Evolutionary conservation across 2,797 vertebrate species (phyloP), one percentile per base, ranked within the genome.

Genomic region (Xerus rutilus): DNA sequence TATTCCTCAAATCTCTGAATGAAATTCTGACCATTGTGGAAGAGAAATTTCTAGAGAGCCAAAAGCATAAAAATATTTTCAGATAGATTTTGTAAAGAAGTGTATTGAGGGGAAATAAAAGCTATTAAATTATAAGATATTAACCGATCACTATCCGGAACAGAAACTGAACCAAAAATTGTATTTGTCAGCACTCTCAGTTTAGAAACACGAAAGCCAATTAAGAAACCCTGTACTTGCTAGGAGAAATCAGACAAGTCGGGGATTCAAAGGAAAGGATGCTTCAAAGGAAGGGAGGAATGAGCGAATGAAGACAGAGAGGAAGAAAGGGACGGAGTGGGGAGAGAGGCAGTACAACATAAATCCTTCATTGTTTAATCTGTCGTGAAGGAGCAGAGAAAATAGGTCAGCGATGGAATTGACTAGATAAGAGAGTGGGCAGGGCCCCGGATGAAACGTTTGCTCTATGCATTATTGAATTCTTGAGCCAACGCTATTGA

Each of bases 391-490:
- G 85, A 95, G 57, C 74, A 54, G 79, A 84, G 90, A 94, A 97
- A 95, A 91, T 94, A 93, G 96, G 96, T 93, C 96, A 97, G 21
- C 47, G 39, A 91, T 89, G 77, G 89, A 81, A 69, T 35, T 47
- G 52, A n/a, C 47, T 39, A 78, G 97, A 95, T 96, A 93, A 85
- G 79, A 30, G 67, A 81, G 5, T 82, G 57, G 95, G 91, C 77
- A 77, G 97, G 92, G 88, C 95, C 62, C 81, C 54, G 39, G 79
- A n/a, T n/a, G 72, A 69, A 57, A 82, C 18, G n/a, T 70, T 73
- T 43, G 25, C n/a, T 20, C 69, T 77, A 30, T 92, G 83, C 89
- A 17, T 95, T 86, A 91, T 35, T 93, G 86, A 89, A 35, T 86
- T 90, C 95, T 89, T 9, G 35, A 65, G 78, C 85, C 43, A 54